Conservation (phyloP, 2,888 invertebrate genomes). For the Drosophila sordidula region DNA sequence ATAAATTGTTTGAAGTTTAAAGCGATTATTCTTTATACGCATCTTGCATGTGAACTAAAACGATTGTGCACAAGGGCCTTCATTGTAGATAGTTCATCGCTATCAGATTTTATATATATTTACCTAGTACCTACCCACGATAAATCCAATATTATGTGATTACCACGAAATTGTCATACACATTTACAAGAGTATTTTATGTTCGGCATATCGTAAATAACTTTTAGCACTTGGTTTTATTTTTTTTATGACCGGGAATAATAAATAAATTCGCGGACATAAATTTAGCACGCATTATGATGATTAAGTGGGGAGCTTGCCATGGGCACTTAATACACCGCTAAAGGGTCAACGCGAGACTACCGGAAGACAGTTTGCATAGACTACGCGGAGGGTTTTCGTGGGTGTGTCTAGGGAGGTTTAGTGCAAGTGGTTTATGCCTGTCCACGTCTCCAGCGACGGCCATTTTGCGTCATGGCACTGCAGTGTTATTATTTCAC, state of each 20-base stretch:
- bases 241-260: conserved; percentile 28
- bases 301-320: conserved; percentile 34
- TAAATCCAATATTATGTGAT: neutral
- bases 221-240: neutral
- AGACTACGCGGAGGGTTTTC: neutral
- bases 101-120: neutral
- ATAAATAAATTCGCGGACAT: conserved; percentile 32
- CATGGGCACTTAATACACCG: conserved; percentile 22
- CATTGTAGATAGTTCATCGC: neutral
- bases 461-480: conserved; percentile 46
- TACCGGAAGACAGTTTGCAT: conserved; percentile 25
- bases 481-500: conserved; percentile 58
- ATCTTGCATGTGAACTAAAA: too few species aligned
- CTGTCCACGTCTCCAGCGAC: conserved; percentile 31
- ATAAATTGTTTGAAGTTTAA: too few species aligned
- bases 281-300: conserved; percentile 40
- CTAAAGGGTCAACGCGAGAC: conserved; percentile 2
- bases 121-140: neutral
- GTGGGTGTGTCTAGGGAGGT: conserved; percentile 11
- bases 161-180: neutral
- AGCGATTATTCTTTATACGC: too few species aligned
- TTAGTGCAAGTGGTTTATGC: conserved; percentile 26
- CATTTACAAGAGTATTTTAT: conserved; percentile 2
- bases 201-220: neutral
- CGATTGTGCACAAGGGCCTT: too few species aligned